Evolutionary conservation across 1,140 invertebrate genomes (phyloP).

Genomic region (Polypedilum vanderplanki): DNA sequence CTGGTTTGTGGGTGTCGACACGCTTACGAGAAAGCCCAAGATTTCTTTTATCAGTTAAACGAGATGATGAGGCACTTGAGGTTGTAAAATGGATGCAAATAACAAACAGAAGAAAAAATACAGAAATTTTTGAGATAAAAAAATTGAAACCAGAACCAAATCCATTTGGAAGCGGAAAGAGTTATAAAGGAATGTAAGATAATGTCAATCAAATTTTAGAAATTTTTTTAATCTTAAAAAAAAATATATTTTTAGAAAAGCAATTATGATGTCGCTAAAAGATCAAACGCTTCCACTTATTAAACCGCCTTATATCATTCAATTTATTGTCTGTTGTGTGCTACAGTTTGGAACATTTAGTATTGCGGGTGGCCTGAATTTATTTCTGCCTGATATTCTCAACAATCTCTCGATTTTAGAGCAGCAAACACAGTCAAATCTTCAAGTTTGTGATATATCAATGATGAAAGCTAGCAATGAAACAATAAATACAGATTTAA

Average conservation of each 20-base stretch:
- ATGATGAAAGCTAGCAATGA: not conserved
- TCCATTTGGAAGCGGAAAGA: not conserved
- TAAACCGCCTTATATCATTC: not conserved
- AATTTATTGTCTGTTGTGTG: not conserved
- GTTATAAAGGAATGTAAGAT: not conserved
- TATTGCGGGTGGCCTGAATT: not conserved
- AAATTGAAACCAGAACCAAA: not conserved
- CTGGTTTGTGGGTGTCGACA: not conserved
- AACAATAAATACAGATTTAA: no score
- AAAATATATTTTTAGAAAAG: not conserved
- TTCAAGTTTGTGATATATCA: not conserved
- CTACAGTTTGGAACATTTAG: not conserved
- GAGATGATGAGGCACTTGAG: not conserved
- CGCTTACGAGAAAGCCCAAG: not conserved
- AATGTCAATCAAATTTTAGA: not conserved
- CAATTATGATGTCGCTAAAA: not conserved
- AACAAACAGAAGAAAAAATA: not conserved
- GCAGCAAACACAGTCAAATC: not conserved
- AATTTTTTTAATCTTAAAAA: not conserved
- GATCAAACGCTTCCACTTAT: not conserved
- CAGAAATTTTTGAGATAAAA: not conserved
- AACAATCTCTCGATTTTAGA: not conserved
- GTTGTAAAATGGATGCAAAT: not conserved
- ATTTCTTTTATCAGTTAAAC: not conserved
- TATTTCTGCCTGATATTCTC: slow-evolving; percentile 2